These are phyloP conservation scores for Lagodon rhomboides DNA, from an alignment of 2,797 vertebrate species.

Conservation along the genomic window DNA sequence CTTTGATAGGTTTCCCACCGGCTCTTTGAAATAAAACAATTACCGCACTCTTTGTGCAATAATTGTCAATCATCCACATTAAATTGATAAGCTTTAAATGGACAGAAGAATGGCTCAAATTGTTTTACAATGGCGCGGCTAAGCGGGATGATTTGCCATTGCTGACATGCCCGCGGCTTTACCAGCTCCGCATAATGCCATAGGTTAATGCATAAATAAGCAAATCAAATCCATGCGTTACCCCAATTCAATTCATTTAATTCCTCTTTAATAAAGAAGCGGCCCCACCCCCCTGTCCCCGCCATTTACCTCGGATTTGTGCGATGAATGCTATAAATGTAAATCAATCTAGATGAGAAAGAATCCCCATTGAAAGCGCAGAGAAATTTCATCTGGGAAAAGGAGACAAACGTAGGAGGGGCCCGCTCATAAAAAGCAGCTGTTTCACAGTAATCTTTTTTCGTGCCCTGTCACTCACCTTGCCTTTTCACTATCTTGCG, in stretches of 20 bases:
- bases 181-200: slow-evolving; percentile 80
- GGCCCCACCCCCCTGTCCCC: slow-evolving; percentile 81
- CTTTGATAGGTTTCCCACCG: slow-evolving; percentile 79
- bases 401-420: slow-evolving; percentile 78
- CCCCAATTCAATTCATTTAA: slow-evolving; percentile 91
- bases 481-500: slow-evolving; percentile 88
- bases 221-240: slow-evolving; percentile 91
- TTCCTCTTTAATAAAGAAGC: slow-evolving; percentile 91
- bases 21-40: slow-evolving; percentile 82
- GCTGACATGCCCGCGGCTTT: slow-evolving; percentile 82
- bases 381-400: slow-evolving; percentile 87
- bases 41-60: slow-evolving; percentile 83
- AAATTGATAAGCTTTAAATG: slow-evolving; percentile 85
- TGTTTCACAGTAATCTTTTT: slow-evolving; percentile 93
- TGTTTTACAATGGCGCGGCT: slow-evolving; percentile 79
- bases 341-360: slow-evolving; percentile 92
- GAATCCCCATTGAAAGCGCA: slow-evolving; percentile 86
- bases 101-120: slow-evolving; percentile 80
- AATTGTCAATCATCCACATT: slow-evolving; percentile 86
- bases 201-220: slow-evolving; percentile 89
- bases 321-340: slow-evolving; percentile 92
- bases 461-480: slow-evolving; percentile 93
- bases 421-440: slow-evolving; percentile 89
- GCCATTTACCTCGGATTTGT: slow-evolving; percentile 83
- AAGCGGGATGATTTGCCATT: slow-evolving; percentile 79